Base-by-base conservation (phyloP, 2,113 vertebrate species). In the Aphyosemion australe region DNA sequence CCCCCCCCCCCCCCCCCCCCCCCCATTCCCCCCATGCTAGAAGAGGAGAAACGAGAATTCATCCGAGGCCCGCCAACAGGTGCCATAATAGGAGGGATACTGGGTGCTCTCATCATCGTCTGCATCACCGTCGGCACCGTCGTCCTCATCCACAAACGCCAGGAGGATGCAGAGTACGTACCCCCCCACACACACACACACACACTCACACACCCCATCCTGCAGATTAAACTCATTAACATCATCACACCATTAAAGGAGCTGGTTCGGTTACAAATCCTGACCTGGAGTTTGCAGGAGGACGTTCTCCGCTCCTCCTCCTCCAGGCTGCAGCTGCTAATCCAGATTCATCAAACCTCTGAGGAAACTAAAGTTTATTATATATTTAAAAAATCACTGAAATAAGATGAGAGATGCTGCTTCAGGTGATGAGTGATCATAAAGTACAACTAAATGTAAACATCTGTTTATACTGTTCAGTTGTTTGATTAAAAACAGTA, bases 71-170 rank as follows among this genome's bases (percentile, higher is more conserved):
- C 91, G 0, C 60, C 91, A 21, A 92, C 94, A 0, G 94, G 94
- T 0, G 91, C 90, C 2, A 88, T 96, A 14, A 86, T 95, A 1
- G 95, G 95, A 0, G 94, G 93, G 0, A 90, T 95, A 81, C 92
- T 95, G 0, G 93, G 93, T 0, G 68, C 85, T 10, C 86, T 96
- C 26, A 83, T 87, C 32, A 69, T 94, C 2, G 69, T 93, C 2
- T 91, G 83, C 0, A 80, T 93, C 80, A 77, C 90, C 4, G 62
- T 68, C 12, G 92, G 90, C 0, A 82, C 72, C 31, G 20, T 93
- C 70, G 73, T 93, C 81, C 90, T 93, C 82, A 82, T 94, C 59
- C 84, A 88, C 53, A 94, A 93, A 55, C 91, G 85, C 15, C 77
- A 72, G 32, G 20, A 90, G 12, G 90, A 90, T 0, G 89, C 65